These are phyloP conservation scores for Poeciliopsis prolifica DNA, from an alignment of 2,113 vertebrate species.

Conservation along the genomic window DNA sequence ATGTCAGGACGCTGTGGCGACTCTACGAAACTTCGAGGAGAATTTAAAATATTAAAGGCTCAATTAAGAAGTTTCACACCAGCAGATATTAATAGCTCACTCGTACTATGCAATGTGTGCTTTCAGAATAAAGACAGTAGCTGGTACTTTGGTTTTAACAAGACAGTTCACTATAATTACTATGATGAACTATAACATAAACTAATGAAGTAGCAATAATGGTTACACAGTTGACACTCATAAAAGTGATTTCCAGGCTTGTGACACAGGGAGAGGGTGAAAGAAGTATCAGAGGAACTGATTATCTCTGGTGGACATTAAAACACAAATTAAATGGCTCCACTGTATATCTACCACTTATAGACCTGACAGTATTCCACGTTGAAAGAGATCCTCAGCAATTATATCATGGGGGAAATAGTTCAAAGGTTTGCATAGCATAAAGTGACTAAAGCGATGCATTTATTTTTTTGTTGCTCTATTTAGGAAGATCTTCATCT, in stretches of 20 bases:
- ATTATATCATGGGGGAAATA: not conserved
- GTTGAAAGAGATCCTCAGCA: not conserved
- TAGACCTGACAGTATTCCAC: not conserved
- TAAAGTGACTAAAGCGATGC: not conserved
- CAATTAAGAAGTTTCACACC: not conserved
- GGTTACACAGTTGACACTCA: not conserved
- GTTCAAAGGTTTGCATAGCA: not conserved
- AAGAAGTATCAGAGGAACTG: not conserved
- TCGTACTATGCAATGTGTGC: not conserved
- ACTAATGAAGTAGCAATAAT: not conserved
- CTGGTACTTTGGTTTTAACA: not conserved
- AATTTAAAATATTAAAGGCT: not conserved
- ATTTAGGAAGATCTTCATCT: not conserved
- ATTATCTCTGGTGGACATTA: not conserved
- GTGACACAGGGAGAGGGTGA: not conserved
- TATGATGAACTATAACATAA: not conserved
- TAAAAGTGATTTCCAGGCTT: not conserved
- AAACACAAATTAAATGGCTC: not conserved
- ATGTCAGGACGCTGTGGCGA: not conserved
- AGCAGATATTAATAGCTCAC: not conserved
- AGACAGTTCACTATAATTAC: not conserved
- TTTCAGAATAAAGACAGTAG: not conserved
- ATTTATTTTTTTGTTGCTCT: not conserved
- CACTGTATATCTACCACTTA: not conserved
- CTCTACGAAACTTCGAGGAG: slow-evolving; percentile 5